Evolutionary conservation across 2,797 vertebrate species (phyloP).

Genomic region (Sebastes nivosus): DNA sequence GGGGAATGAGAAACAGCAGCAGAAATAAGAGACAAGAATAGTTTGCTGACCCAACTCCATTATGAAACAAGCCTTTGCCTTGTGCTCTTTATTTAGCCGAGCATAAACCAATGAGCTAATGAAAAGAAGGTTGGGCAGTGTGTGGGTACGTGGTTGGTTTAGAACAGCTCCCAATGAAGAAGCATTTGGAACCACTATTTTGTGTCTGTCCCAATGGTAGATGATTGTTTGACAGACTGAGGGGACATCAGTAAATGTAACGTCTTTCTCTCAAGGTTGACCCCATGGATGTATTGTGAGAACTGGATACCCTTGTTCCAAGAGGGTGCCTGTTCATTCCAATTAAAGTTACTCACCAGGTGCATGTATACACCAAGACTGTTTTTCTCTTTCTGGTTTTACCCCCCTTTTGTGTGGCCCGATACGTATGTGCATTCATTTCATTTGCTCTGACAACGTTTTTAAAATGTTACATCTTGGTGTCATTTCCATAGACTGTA

Average conservation of each 20-base stretch:
- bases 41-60: conserved; percentile 57
- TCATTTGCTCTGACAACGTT: not conserved
- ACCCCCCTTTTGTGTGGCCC: not conserved
- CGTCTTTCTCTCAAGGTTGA: not conserved
- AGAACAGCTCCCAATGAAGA: not conserved
- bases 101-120: conserved; percentile 36
- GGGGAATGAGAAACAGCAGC: conserved; percentile 42
- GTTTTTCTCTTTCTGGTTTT: not conserved
- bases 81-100: conserved; percentile 37
- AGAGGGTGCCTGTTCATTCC: not conserved
- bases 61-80: conserved; percentile 52
- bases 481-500: no score
- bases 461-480: not conserved
- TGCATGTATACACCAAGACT: not conserved
- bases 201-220: not conserved
- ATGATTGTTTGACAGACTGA: not conserved
- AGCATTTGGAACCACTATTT: not conserved
- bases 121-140: conserved; percentile 12
- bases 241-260: not conserved
- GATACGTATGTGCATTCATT: not conserved
- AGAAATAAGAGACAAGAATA: conserved; percentile 57
- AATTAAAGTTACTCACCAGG: not conserved
- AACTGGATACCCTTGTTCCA: not conserved
- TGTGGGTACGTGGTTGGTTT: not conserved
- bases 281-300: not conserved